phyloP scores from a whole-genome alignment of 2,797 vertebrate species.

The Dendrocincla fuliginosa region DNA sequence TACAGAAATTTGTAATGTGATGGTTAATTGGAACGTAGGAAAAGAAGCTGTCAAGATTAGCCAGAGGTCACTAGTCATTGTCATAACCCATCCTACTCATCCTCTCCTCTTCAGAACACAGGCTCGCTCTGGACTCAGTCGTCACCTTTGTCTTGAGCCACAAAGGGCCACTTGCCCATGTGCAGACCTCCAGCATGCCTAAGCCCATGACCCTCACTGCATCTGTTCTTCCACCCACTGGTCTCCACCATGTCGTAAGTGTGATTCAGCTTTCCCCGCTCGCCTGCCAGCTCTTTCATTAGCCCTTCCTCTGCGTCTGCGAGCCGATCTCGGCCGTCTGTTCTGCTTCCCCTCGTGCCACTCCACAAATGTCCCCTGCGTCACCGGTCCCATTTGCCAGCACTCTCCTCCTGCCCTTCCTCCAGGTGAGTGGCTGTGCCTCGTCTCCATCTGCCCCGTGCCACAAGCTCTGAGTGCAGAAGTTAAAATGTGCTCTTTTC shows the following conservation, averaged over 20 bases:
- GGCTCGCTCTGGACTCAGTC: slow-evolving; percentile 34
- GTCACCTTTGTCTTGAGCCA: slow-evolving; percentile 30
- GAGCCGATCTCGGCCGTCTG: not conserved
- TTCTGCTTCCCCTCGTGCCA: not conserved
- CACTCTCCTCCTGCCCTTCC: not conserved
- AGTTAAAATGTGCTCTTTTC: not conserved
- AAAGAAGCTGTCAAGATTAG: not conserved
- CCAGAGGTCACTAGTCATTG: not conserved
- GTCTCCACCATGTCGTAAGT: slow-evolving; percentile 49
- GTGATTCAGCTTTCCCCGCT: slow-evolving; percentile 48
- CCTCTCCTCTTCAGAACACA: slow-evolving; percentile 21
- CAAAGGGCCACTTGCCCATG: not conserved
- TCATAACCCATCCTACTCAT: slow-evolving; percentile 25
- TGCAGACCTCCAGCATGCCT: slow-evolving; percentile 46
- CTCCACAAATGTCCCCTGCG: not conserved
- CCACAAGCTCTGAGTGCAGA: accelerated
- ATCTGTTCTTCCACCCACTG: slow-evolving; percentile 51
- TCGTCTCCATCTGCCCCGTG: not conserved
- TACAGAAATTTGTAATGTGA: not conserved
- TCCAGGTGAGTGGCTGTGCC: not conserved
- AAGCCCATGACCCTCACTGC: slow-evolving; percentile 51
- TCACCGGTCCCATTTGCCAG: not conserved
- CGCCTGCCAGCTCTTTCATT: slow-evolving; percentile 52
- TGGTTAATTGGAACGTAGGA: not conserved
- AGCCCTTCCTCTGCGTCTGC: not conserved